Conservation (phyloP, 2,113 vertebrate species). For the Scortum barcoo region DNA sequence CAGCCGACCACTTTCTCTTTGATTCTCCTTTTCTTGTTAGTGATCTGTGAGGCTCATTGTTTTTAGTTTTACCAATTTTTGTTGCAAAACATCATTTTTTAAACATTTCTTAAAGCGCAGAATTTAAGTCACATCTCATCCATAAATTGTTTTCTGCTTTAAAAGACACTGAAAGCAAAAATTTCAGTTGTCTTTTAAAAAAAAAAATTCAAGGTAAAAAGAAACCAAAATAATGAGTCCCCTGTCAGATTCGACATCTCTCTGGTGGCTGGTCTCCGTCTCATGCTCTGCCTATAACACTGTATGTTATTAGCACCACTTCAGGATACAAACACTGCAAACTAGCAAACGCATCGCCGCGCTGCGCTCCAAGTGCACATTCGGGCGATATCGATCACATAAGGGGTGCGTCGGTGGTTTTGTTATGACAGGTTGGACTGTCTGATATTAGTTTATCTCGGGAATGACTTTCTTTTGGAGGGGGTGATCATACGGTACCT, state of each 20-base stretch:
- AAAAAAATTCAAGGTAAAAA: no score
- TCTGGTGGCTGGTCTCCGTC: conserved; percentile 6
- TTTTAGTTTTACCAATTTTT: not conserved
- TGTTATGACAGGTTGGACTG: not conserved
- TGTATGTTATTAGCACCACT: conserved; percentile 9
- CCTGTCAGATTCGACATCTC: not conserved
- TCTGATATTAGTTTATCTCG: not conserved
- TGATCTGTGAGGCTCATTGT: not conserved
- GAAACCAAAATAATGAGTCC: not conserved
- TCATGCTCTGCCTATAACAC: conserved; percentile 13
- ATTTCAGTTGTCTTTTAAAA: no score
- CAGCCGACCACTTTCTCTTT: not conserved
- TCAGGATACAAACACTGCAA: conserved; percentile 36
- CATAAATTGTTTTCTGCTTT: not conserved
- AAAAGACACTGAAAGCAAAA: no score
- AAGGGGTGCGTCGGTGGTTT: conserved; percentile 25
- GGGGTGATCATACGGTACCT: not conserved
- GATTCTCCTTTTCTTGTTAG: not conserved
- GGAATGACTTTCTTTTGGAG: not conserved
- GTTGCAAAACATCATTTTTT: not conserved
- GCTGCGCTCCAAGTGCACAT: not conserved
- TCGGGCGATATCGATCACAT: not conserved
- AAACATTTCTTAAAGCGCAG: not conserved
- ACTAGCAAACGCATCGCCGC: not conserved
- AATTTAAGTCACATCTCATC: not conserved